These are phyloP conservation scores for Camponotus pennsylvanicus DNA, from an alignment of 1,140 invertebrate species.

Conservation along the genomic window DNA sequence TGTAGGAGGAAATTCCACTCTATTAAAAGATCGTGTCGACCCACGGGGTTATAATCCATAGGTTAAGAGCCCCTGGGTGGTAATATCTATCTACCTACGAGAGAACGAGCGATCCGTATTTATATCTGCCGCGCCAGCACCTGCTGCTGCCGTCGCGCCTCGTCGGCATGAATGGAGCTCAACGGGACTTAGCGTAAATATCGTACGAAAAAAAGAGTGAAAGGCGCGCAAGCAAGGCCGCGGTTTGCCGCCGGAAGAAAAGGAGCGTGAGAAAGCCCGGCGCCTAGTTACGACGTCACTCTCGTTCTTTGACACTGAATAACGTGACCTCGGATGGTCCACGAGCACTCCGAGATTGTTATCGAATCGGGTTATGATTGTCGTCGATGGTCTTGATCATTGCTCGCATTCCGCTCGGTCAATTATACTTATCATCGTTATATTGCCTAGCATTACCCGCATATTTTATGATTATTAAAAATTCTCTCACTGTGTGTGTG, in stretches of 20 bases:
- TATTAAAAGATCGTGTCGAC: conserved; percentile 60
- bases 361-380: not conserved
- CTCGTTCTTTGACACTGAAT: conserved; percentile 10
- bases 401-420: conserved; percentile 36
- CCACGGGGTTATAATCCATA: conserved; percentile 53
- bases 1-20: conserved; percentile 54
- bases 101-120: conserved; percentile 36
- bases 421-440: conserved; percentile 14
- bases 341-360: conserved; percentile 20
- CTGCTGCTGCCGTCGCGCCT: conserved; percentile 27
- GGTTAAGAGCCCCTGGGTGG: conserved; percentile 45
- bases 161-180: conserved; percentile 64
- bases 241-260: conserved; percentile 40
- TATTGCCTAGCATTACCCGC: not conserved
- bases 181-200: conserved; percentile 70
- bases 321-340: not conserved
- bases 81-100: conserved; percentile 19
- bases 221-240: conserved; percentile 57
- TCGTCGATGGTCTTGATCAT: not conserved
- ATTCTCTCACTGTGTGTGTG: not conserved
- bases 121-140: conserved; percentile 52
- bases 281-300: conserved; percentile 4
- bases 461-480: conserved; percentile 21
- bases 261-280: conserved; percentile 14
- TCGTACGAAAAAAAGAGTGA: conserved; percentile 61